These are phyloP conservation scores for Buathra laborator DNA, from an alignment of 2,888 invertebrate species.

Conservation along the genomic window DNA sequence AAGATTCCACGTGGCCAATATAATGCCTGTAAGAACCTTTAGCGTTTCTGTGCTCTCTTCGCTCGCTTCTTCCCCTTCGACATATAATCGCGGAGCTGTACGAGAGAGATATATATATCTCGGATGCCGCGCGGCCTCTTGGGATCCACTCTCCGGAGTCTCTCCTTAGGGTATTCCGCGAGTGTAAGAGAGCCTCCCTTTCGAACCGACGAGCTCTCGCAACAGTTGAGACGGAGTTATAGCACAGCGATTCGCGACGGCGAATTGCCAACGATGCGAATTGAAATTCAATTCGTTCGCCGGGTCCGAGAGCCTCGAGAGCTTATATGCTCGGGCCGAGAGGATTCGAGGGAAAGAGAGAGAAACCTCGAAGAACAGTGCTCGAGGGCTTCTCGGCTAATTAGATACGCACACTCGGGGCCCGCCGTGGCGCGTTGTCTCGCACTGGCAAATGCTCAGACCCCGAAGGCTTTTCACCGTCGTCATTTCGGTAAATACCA, in stretches of 20 bases:
- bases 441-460: conserved; percentile 22
- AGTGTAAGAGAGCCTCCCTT: background rate
- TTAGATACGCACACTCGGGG: conserved; percentile 51
- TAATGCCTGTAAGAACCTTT: conserved; percentile 52
- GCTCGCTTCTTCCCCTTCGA: conserved; percentile 18
- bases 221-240: conserved; percentile 8
- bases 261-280: conserved; percentile 79
- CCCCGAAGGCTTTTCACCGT: conserved; percentile 21
- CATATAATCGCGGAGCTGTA: conserved; percentile 35
- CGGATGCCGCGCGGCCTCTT: background rate
- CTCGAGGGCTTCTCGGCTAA: conserved; percentile 51
- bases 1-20: conserved; percentile 51
- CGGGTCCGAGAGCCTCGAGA: conserved; percentile 66
- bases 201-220: background rate
- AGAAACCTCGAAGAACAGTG: conserved; percentile 5
- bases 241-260: conserved; percentile 76
- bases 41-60: conserved; percentile 10
- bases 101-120: background rate
- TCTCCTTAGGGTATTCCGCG: background rate
- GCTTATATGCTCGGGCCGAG: background rate
- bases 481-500: conserved; percentile 26
- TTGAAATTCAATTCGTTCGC: conserved; percentile 83
- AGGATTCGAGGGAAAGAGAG: conserved; percentile 7
- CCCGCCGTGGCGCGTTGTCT: conserved; percentile 13
- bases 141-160: background rate